These are phyloP conservation scores for Periparus ater DNA, from an alignment of 2,797 vertebrate species.

Conservation along the genomic window DNA sequence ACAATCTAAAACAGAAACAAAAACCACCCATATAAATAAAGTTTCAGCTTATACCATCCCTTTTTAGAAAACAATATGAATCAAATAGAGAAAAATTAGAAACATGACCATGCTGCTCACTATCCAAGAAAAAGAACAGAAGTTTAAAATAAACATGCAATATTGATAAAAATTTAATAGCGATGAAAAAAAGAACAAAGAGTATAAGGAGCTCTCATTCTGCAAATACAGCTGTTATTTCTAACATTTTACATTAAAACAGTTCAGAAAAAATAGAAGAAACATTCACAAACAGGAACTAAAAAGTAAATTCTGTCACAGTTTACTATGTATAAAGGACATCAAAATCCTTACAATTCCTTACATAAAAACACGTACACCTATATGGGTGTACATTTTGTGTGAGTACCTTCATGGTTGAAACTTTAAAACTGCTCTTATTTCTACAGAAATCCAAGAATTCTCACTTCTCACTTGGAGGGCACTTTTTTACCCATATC, in stretches of 20 bases:
- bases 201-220: background rate
- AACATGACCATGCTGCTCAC: background rate
- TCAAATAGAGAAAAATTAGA: background rate
- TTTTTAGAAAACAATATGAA: background rate
- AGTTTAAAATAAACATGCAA: background rate
- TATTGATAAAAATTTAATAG: background rate
- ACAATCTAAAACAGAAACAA: constrained; percentile 80
- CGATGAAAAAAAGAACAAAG: background rate
- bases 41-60: background rate
- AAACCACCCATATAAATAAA: background rate
- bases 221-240: background rate
- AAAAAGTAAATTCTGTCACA: background rate
- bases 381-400: background rate
- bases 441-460: background rate
- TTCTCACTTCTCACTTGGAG: background rate
- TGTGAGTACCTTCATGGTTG: background rate
- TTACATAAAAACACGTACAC: background rate
- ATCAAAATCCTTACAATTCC: background rate
- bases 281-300: background rate
- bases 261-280: background rate
- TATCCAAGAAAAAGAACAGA: background rate
- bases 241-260: background rate
- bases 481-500: background rate
- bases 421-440: background rate
- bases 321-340: background rate